Conservation (phyloP, 2,888 invertebrate genomes). For the Lymantria dispar region DNA sequence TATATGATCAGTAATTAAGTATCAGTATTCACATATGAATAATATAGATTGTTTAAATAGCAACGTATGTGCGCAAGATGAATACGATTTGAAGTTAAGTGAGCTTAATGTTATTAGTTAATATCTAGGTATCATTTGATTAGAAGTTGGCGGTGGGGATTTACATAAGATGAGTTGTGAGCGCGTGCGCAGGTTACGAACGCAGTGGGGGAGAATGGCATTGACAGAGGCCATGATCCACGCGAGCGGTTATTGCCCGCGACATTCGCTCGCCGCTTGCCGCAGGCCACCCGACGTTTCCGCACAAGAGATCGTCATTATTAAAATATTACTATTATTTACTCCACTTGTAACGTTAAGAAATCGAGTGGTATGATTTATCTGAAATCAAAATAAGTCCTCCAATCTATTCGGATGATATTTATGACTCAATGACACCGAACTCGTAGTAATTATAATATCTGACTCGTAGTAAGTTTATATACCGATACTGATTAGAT, state of each 20-base stretch:
- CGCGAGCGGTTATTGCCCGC: slow-evolving; percentile 74
- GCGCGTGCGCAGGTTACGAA: slow-evolving; percentile 30
- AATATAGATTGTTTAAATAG: too few relatives aligned
- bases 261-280: slow-evolving; percentile 30
- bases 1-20: too few relatives aligned
- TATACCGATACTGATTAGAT: slow-evolving; percentile 16
- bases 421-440: slow-evolving; percentile 19
- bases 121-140: slow-evolving; percentile 28
- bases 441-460: slow-evolving; percentile 46
- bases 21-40: too few relatives aligned
- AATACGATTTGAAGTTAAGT: neutral
- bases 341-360: too few relatives aligned
- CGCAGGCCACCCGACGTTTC: slow-evolving; percentile 28
- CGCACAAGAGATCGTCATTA: slow-evolving; percentile 1
- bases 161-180: slow-evolving; percentile 39
- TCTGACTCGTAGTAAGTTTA: slow-evolving; percentile 14
- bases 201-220: slow-evolving; percentile 54
- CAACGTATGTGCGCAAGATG: too few relatives aligned
- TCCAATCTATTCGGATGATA: neutral
- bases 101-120: neutral
- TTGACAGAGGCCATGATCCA: slow-evolving; percentile 76
- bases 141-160: slow-evolving; percentile 33
- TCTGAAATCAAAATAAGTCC: neutral
- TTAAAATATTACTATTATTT: neutral
- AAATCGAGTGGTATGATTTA: neutral